These are phyloP conservation scores for Margarornis squamiger DNA, from an alignment of 2,797 vertebrate genomes.

Conservation along the genomic window DNA sequence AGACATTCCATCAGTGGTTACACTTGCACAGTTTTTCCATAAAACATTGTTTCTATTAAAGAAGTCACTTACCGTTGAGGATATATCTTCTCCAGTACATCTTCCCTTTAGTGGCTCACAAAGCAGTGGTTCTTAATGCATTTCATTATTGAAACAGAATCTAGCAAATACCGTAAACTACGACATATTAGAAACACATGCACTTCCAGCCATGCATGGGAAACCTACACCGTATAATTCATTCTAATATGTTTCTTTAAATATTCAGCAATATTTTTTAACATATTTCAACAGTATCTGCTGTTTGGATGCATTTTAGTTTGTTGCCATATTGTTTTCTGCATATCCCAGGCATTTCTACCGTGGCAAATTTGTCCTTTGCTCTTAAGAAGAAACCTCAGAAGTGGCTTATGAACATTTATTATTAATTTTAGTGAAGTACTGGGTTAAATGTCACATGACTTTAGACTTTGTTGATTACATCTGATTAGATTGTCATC, in stretches of 20 bases:
- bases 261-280: neutral
- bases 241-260: neutral
- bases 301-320: neutral
- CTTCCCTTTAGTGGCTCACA: neutral
- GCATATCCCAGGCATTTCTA: neutral
- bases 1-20: neutral
- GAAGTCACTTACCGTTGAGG: neutral
- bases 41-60: neutral
- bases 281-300: neutral
- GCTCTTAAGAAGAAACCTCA: neutral
- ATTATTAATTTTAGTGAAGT: neutral
- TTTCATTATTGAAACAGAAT: neutral
- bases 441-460: neutral
- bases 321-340: neutral
- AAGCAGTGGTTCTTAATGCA: neutral
- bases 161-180: neutral
- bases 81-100: neutral
- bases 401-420: neutral
- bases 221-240: neutral
- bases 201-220: neutral
- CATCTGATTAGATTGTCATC: neutral
- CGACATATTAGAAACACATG: rapidly evolving
- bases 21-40: neutral
- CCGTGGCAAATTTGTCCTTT: neutral
- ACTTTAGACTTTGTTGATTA: neutral